Evolutionary conservation across 2,797 vertebrate species (phyloP).

Genomic region (Gallinago solitaria): DNA sequence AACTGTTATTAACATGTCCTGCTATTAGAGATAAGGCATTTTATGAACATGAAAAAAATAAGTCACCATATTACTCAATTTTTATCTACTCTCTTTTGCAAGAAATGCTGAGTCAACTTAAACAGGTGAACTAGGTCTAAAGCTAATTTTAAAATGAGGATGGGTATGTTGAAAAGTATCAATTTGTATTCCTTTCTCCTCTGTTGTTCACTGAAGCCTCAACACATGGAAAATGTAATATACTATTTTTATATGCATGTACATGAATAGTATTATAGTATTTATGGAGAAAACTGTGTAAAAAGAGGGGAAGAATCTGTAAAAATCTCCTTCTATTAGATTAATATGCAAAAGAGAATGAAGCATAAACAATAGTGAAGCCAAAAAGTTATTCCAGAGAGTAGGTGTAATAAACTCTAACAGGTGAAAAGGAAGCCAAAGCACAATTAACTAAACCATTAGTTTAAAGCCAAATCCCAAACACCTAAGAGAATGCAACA

Average conservation of each 20-base stretch:
- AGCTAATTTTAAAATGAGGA: neutral
- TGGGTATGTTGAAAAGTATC: neutral
- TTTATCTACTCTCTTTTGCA: neutral
- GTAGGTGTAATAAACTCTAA: neutral
- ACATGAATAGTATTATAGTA: neutral
- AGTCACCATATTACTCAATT: neutral
- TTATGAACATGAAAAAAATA: neutral
- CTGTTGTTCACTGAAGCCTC: neutral
- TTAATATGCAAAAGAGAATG: neutral
- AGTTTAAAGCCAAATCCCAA: neutral
- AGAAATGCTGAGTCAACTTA: neutral
- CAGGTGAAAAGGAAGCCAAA: neutral
- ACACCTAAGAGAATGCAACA: neutral
- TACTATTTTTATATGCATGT: accelerated
- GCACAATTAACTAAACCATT: neutral
- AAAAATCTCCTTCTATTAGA: neutral
- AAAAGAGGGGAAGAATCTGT: neutral
- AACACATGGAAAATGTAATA: neutral
- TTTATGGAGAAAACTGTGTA: neutral
- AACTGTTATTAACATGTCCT: neutral
- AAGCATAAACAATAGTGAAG: neutral
- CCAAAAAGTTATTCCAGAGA: neutral
- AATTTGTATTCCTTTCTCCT: neutral
- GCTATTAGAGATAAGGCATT: neutral
- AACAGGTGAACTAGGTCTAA: neutral